A percentile compares a stretch with the other conserved stretches of the same genome.
phyloP scores from a whole-genome alignment of 2,888 invertebrate species.

The Melieria crassipennis region DNA sequence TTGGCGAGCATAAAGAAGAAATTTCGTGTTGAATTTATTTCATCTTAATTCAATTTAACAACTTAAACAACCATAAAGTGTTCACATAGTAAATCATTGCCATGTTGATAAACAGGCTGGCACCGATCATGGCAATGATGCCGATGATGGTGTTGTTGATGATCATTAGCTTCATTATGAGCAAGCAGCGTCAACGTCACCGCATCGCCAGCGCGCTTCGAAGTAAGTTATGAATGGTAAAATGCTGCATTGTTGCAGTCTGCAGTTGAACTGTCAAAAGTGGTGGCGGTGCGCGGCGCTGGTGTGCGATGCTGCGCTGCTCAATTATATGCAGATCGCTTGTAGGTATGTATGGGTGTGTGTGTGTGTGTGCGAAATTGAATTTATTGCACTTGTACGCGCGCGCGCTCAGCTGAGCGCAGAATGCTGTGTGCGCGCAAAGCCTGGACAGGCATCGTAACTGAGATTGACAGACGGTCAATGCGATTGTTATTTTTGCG shows the following conservation, averaged over 20 bases:
- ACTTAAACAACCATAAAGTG: constrained; percentile 62
- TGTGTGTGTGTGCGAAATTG: constrained; percentile 1
- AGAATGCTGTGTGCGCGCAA: constrained; percentile 2
- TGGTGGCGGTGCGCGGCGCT: neutral
- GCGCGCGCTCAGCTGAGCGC: constrained; percentile 18
- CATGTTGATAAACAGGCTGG: neutral
- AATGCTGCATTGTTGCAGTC: constrained; percentile 7
- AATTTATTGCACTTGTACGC: constrained; percentile 20
- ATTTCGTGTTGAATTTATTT: constrained; percentile 52
- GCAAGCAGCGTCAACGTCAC: neutral
- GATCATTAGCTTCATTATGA: neutral
- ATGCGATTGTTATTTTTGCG: neutral
- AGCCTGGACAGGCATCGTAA: neutral
- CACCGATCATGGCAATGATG: neutral
- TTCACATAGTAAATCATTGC: constrained; percentile 60
- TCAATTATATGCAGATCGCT: constrained; percentile 38
- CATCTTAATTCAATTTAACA: constrained; percentile 62
- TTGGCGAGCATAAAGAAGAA: constrained; percentile 33
- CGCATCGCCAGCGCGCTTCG: neutral
- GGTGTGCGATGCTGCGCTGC: neutral
- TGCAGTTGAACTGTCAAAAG: neutral
- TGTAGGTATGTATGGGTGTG: constrained; percentile 4
- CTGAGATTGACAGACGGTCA: constrained; percentile 23
- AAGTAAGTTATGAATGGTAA: constrained; percentile 37
- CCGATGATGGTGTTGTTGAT: neutral